Conservation (phyloP, 2,888 invertebrate genomes). For the Tipula unca region DNA sequence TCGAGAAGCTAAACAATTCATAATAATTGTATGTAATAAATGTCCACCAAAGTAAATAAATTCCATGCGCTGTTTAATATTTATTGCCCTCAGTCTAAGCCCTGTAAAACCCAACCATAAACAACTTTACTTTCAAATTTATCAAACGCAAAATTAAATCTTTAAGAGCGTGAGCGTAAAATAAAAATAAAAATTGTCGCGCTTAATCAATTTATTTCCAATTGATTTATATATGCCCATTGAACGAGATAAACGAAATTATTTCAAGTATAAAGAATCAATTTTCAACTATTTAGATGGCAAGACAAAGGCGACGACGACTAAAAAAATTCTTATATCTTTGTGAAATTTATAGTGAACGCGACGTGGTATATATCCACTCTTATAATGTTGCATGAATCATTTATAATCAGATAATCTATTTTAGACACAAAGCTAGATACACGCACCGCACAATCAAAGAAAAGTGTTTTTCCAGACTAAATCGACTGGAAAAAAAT, state of each 20-base stretch:
- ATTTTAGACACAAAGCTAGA: neutral
- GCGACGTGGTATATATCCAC: no score
- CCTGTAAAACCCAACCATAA: neutral
- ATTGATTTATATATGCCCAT: neutral
- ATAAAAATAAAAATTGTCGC: neutral
- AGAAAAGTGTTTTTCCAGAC: neutral
- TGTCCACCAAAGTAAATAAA: neutral
- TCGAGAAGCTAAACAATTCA: neutral
- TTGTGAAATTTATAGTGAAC: neutral
- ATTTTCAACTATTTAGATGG: neutral
- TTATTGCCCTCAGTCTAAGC: neutral
- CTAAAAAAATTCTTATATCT: neutral
- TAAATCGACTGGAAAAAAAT: neutral
- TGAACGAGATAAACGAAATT: neutral
- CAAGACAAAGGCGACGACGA: neutral
- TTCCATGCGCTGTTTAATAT: neutral
- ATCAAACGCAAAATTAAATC: neutral
- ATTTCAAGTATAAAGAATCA: neutral
- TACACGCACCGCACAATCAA: neutral
- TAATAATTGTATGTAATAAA: neutral
- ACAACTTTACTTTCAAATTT: neutral
- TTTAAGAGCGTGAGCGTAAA: no score
- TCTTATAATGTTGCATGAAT: neutral
- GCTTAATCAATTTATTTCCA: neutral
- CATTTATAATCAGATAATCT: neutral